A percentile compares a stretch with the other conserved stretches of the same genome.
phyloP scores from a whole-genome alignment of 2,113 vertebrate genomes.

The Pyxicephalus adspersus region DNA sequence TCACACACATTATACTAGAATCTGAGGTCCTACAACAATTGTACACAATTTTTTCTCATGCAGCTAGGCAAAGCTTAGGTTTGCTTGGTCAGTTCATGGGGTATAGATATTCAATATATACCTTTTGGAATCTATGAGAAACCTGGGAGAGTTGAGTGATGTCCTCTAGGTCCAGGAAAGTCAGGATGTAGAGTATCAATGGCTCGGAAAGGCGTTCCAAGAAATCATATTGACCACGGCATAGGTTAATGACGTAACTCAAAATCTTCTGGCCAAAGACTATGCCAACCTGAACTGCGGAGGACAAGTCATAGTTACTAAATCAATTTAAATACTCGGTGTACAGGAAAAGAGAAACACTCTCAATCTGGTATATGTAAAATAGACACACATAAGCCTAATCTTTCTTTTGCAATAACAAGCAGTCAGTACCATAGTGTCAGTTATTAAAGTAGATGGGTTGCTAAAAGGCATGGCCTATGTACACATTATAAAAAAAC shows the following conservation, averaged over 20 bases:
- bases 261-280: slow-evolving; percentile 73
- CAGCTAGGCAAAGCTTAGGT: no score
- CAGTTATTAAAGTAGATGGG: no score
- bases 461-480: no score
- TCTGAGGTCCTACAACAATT: no score
- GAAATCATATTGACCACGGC: slow-evolving; percentile 75
- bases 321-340: not conserved
- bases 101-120: slow-evolving; percentile 60
- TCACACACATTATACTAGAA: no score
- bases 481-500: no score
- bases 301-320: slow-evolving; percentile 56
- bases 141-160: slow-evolving; percentile 71
- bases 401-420: no score
- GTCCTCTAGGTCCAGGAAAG: slow-evolving; percentile 75
- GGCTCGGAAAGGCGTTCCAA: slow-evolving; percentile 75
- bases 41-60: no score
- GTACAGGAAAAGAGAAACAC: not conserved
- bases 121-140: slow-evolving; percentile 70
- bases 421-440: no score
- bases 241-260: slow-evolving; percentile 72
- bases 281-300: slow-evolving; percentile 67
- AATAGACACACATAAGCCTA: no score
- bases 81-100: not conserved
- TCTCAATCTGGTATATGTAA: no score
- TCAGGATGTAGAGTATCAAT: slow-evolving; percentile 73